Conservation (phyloP, 2,113 vertebrate genomes). For the Romanogobio albipinnatus region DNA sequence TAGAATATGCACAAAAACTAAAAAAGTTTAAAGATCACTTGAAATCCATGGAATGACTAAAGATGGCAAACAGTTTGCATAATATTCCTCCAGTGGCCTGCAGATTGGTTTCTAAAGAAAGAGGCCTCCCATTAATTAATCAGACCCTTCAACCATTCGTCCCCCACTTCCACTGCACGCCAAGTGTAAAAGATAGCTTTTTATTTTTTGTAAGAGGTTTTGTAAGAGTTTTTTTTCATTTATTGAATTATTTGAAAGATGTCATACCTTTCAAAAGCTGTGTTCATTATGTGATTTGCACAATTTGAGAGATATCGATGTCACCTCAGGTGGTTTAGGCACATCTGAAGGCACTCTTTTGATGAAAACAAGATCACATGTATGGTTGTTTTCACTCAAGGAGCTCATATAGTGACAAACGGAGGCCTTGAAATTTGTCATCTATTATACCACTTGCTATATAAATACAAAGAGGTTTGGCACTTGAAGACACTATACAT, state of each 20-base stretch:
- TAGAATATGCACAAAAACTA: conserved; percentile 15
- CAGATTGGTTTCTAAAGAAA: conserved; percentile 7
- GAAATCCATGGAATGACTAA: conserved; percentile 45
- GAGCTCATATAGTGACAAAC: conserved; percentile 1
- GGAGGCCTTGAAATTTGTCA: not conserved
- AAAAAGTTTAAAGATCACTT: conserved; percentile 51
- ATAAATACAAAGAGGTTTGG: not conserved
- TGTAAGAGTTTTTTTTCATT: conserved; percentile 53
- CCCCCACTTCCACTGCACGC: not conserved
- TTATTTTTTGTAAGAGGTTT: not conserved
- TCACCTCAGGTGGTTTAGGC: conserved; percentile 59
- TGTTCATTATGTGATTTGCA: conserved; percentile 62
- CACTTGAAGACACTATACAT: not conserved
- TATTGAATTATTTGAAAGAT: conserved; percentile 62
- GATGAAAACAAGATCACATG: conserved; percentile 39
- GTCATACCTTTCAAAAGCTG: conserved; percentile 55
- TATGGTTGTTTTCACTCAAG: conserved; percentile 25
- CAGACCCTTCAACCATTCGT: not conserved
- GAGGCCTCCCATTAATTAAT: not conserved
- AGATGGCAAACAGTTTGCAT: conserved; percentile 39
- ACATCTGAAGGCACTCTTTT: conserved; percentile 57
- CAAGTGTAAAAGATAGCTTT: not conserved
- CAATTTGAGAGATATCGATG: conserved; percentile 51
- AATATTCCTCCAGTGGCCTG: not conserved
- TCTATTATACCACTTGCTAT: not conserved